These are phyloP conservation scores for Poecilia velifera DNA, from an alignment of 2,797 vertebrate species.

Conservation along the genomic window DNA sequence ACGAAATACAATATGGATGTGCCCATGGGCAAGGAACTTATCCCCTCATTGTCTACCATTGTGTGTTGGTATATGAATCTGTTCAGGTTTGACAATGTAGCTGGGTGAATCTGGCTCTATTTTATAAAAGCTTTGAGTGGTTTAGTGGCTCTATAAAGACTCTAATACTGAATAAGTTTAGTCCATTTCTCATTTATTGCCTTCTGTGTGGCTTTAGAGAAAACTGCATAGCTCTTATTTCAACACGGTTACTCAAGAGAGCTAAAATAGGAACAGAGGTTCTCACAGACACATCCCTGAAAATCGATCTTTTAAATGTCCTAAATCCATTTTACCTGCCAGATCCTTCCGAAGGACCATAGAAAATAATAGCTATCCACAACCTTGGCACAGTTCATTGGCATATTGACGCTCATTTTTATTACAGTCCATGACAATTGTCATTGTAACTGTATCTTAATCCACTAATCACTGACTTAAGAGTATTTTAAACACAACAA, in stretches of 20 bases:
- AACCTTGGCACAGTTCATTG: not conserved
- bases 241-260: not conserved
- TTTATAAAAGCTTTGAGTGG: not conserved
- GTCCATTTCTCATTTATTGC: not conserved
- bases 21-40: not conserved
- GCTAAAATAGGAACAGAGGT: not conserved
- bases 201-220: not conserved
- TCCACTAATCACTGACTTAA: not conserved
- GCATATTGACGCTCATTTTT: not conserved
- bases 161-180: not conserved
- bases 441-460: not conserved
- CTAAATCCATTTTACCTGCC: not conserved
- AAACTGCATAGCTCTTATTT: not conserved
- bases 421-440: not conserved
- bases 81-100: not conserved
- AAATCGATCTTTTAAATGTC: not conserved
- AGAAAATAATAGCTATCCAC: no score
- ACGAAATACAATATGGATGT: not conserved
- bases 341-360: not conserved
- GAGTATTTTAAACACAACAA: not conserved
- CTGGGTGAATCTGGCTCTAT: not conserved
- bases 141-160: not conserved
- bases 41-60: not conserved
- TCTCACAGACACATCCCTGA: not conserved
- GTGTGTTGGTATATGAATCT: not conserved